Percentiles rank a stretch among this genome's conserved stretches.
Evolutionary conservation across 2,888 invertebrate genomes (phyloP).

Genomic region (Tridacna crocea): DNA sequence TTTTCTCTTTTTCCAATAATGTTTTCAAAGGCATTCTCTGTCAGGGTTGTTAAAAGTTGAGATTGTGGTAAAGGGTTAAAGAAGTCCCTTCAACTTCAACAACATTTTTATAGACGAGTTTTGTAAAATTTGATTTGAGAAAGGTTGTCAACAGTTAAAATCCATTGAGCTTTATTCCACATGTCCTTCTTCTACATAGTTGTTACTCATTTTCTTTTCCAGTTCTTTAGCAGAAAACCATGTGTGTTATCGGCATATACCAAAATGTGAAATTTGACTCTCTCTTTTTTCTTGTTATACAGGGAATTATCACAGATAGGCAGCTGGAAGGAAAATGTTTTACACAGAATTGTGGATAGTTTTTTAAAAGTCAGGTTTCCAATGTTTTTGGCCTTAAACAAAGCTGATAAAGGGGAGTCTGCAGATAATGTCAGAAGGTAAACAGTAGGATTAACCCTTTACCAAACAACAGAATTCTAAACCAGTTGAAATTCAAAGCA

Average conservation of each 20-base stretch:
- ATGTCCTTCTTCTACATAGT: too few relatives aligned
- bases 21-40: too few relatives aligned
- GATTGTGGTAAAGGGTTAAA: too few relatives aligned
- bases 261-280: neutral
- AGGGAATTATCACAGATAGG: conserved; percentile 63
- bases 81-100: neutral
- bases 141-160: too few relatives aligned
- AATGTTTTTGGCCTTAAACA: conserved; percentile 70
- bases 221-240: too few relatives aligned
- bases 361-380: conserved; percentile 70
- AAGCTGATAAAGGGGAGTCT: conserved; percentile 61
- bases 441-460: neutral
- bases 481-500: neutral
- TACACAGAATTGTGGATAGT: conserved; percentile 64
- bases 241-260: too few relatives aligned
- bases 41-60: too few relatives aligned
- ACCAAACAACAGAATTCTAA: neutral
- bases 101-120: neutral
- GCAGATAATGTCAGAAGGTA: conserved; percentile 61
- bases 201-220: too few relatives aligned
- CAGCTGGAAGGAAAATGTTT: conserved; percentile 60
- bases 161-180: too few relatives aligned
- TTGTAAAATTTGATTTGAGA: too few relatives aligned
- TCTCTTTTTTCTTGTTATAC: neutral
- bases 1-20: too few relatives aligned